These are phyloP conservation scores for Musca domestica DNA, from an alignment of 1,140 invertebrate species.

Conservation along the genomic window DNA sequence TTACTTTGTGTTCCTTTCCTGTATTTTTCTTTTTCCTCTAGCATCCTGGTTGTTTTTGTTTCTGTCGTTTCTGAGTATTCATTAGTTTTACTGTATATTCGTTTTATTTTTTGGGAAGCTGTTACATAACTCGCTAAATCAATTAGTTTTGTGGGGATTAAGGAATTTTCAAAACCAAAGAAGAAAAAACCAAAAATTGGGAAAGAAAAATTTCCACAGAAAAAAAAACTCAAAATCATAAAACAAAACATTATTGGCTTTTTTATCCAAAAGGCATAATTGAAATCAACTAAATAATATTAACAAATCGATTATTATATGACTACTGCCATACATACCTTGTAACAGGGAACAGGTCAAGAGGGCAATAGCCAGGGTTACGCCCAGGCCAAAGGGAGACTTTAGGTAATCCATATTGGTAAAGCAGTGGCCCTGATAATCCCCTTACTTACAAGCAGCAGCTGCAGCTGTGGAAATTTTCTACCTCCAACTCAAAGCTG, in stretches of 20 bases:
- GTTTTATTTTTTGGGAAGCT: slow-evolving; percentile 6
- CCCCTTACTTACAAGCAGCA: slow-evolving; percentile 10
- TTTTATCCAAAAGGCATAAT: background rate
- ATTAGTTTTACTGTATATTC: background rate
- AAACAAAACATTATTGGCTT: background rate
- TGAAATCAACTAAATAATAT: slow-evolving; percentile 5
- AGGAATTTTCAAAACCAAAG: slow-evolving; percentile 2
- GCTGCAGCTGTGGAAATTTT: background rate
- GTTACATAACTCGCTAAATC: slow-evolving; percentile 21
- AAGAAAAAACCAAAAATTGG: background rate
- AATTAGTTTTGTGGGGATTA: background rate
- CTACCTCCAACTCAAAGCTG: background rate
- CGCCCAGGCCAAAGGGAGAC: background rate
- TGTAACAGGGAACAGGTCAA: background rate
- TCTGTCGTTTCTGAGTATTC: background rate
- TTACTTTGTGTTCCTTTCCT: no score
- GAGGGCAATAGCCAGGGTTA: slow-evolving; percentile 14
- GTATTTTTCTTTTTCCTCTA: slow-evolving; percentile 21
- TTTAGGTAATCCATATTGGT: slow-evolving; percentile 3
- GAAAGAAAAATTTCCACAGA: background rate
- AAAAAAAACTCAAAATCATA: background rate
- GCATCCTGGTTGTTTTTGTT: background rate
- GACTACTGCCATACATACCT: background rate
- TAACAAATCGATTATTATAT: background rate
- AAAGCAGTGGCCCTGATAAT: background rate